Evolutionary conservation across 2,113 vertebrate species (phyloP).

Genomic region (Callipepla squamata): DNA sequence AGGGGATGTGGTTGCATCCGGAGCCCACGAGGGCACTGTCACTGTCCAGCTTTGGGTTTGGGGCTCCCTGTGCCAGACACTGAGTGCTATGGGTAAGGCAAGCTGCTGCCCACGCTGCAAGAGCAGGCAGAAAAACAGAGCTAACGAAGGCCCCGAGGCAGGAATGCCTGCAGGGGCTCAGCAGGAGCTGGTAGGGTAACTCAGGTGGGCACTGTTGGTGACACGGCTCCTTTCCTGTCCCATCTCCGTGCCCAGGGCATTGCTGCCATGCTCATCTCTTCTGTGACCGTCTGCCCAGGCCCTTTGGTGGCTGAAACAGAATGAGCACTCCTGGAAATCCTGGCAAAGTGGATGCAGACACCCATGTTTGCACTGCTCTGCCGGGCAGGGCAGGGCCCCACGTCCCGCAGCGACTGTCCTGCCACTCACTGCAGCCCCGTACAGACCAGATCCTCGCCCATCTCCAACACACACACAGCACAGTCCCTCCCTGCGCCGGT

Average conservation of each 20-base stretch:
- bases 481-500: background rate
- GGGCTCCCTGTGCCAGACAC: too few relatives aligned
- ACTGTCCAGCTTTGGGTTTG: background rate
- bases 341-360: background rate
- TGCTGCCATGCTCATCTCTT: rapidly evolving
- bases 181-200: background rate
- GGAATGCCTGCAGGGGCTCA: background rate
- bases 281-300: background rate
- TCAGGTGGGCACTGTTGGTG: rapidly evolving
- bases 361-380: rapidly evolving
- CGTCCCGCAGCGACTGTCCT: background rate
- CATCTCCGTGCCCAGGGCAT: rapidly evolving
- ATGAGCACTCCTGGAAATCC: background rate
- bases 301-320: background rate
- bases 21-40: background rate
- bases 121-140: too few relatives aligned
- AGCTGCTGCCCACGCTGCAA: too few relatives aligned
- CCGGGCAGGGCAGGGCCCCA: background rate
- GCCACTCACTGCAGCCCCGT: rapidly evolving
- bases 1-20: background rate
- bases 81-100: too few relatives aligned
- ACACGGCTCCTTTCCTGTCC: background rate
- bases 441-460: background rate
- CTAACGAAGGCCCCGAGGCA: too few relatives aligned
- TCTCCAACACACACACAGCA: background rate